A percentile compares a stretch with the other conserved stretches of the same genome.
phyloP scores from a whole-genome alignment of 2,888 invertebrate species.

The Fragum fragum region DNA sequence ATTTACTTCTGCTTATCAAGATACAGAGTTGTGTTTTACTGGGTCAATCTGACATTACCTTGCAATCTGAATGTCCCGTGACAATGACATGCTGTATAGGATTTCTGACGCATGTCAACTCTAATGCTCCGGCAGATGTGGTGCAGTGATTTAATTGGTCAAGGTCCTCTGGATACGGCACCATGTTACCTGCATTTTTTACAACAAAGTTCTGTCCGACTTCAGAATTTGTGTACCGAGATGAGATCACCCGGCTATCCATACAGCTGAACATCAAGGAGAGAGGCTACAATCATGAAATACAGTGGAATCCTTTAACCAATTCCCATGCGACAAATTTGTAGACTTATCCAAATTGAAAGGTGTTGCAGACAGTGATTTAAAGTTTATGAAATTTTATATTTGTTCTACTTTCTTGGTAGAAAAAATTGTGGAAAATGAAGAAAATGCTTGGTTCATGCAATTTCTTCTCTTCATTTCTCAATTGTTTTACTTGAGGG shows the following conservation, averaged over 20 bases:
- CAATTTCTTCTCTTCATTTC: too few relatives aligned
- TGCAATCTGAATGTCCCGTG: constrained; percentile 99
- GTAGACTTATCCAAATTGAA: too few relatives aligned
- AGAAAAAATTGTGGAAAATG: too few relatives aligned
- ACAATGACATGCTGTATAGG: constrained; percentile 97
- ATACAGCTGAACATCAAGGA: constrained; percentile 99
- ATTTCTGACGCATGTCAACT: constrained; percentile 97
- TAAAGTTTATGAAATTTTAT: too few relatives aligned
- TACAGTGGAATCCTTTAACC: not conserved
- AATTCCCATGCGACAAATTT: too few relatives aligned
- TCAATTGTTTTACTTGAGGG: too few relatives aligned
- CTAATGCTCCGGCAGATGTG: constrained; percentile 98
- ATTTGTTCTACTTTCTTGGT: too few relatives aligned
- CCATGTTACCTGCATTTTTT: constrained; percentile 97
- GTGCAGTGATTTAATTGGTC: constrained; percentile 92
- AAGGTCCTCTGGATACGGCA: constrained; percentile 96
- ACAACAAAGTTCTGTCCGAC: constrained; percentile 99
- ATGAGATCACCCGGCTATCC: constrained; percentile 99
- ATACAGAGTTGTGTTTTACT: too few relatives aligned
- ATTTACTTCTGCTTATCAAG: too few relatives aligned
- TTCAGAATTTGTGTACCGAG: constrained; percentile 97
- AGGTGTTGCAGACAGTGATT: too few relatives aligned
- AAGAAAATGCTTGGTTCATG: too few relatives aligned
- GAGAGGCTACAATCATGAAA: constrained; percentile 91
- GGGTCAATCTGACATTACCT: too few relatives aligned